Evolutionary conservation across 2,797 vertebrate species (phyloP).

Genomic region (Rhinichthys osculus): DNA sequence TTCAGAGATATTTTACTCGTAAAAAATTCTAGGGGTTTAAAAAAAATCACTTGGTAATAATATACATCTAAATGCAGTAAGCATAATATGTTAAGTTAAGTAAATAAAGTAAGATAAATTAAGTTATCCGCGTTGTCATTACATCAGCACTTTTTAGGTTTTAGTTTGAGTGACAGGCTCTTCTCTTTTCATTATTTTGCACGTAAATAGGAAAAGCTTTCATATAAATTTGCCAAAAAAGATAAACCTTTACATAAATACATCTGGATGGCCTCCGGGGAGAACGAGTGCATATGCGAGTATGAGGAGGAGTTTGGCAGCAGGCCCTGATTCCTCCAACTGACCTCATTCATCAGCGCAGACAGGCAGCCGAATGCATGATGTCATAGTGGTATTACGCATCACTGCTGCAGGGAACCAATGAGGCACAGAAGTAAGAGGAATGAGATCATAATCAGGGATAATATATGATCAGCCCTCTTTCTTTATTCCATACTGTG

Average conservation of each 20-base stretch:
- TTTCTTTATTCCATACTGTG: constrained; percentile 8
- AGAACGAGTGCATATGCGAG: neutral
- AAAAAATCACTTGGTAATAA: too few relatives aligned
- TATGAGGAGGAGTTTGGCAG: constrained; percentile 15
- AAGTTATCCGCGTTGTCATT: neutral
- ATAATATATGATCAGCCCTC: constrained; percentile 24
- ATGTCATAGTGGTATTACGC: constrained; percentile 38
- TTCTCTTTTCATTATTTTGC: constrained; percentile 7
- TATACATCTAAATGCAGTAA: too few relatives aligned
- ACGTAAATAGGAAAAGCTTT: neutral
- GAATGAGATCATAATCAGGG: constrained; percentile 38
- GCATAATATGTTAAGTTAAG: too few relatives aligned
- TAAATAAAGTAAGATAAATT: too few relatives aligned
- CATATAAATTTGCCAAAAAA: constrained; percentile 9
- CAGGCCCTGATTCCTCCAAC: constrained; percentile 33
- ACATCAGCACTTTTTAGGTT: neutral
- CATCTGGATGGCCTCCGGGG: neutral
- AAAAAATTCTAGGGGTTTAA: too few relatives aligned
- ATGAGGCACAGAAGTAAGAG: constrained; percentile 29
- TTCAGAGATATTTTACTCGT: too few relatives aligned
- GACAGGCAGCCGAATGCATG: constrained; percentile 36
- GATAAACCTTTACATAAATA: neutral
- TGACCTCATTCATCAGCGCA: constrained; percentile 36
- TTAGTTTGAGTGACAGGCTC: neutral
- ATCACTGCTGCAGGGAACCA: constrained; percentile 34